Base-by-base conservation (phyloP, 2,888 invertebrate genomes). In the Leucophenga montana region DNA sequence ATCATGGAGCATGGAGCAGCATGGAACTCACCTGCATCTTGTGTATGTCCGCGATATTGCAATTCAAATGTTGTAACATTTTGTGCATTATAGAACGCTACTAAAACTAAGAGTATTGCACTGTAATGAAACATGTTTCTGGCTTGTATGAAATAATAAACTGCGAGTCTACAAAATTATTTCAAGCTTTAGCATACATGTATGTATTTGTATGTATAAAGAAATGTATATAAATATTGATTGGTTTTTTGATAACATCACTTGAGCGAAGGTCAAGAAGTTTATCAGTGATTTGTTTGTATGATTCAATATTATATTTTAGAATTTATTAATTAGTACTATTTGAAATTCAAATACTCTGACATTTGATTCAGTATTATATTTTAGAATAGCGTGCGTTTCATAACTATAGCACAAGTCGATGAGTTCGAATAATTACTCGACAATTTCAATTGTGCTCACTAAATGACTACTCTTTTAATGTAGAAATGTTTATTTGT, bases 1-100 rank as follows among this genome's bases (percentile, higher is more conserved):
- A n/a, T n/a, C n/a, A n/a, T n/a, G n/a, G n/a, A n/a, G n/a, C n/a
- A n/a, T n/a, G n/a, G n/a, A n/a, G n/a, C n/a, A n/a, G n/a, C n/a
- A n/a, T n/a, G n/a, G n/a, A n/a, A n/a, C n/a, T 76, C 69, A 84
- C 84, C 76, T 6, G 85, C 66, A 71, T 85, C 84, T 53, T 70
- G 67, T 18, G 80, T 73, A 68, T 84, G 77, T 61, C 85, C 85
- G 3, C 75, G 76, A 56, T 84, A 85, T 59, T 84, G 85, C 1
- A 78, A 11, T 68, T 78, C 33, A 73, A 73, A 50, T 50, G 69
- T 0, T 1, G 53, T 0, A n/a, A 27, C 18, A 69, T 44, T 4
- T 61, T 22, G 0, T 44, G 2, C 0, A 9, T 3, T 1, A 50
- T 1, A 39, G 31, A 53, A 14, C 72, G 20, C 31, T 48, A 54